phyloP scores from a whole-genome alignment of 2,888 invertebrate genomes.

The Hyles lineata region DNA sequence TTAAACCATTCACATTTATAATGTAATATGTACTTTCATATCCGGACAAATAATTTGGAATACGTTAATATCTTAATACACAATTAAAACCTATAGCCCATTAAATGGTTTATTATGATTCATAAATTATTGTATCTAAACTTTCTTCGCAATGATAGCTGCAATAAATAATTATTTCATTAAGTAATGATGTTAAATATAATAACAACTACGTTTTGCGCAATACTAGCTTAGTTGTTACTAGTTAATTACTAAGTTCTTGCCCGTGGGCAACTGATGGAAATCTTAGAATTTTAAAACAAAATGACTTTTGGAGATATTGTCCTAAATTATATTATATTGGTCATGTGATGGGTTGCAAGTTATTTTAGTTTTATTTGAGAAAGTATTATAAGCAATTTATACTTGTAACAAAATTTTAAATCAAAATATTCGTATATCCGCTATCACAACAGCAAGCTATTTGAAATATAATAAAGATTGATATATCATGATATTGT shows the following conservation, averaged over 20 bases:
- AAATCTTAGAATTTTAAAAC: not conserved
- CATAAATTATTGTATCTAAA: not conserved
- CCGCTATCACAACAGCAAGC: too few species aligned
- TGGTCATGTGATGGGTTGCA: not conserved
- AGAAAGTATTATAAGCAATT: too few species aligned
- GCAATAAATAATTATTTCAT: slow-evolving; percentile 15
- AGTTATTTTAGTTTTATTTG: too few species aligned
- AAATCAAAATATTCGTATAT: too few species aligned
- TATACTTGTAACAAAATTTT: too few species aligned
- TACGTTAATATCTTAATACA: not conserved
- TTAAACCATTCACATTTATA: too few species aligned
- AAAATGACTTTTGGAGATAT: not conserved
- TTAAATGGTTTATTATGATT: not conserved
- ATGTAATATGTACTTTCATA: too few species aligned
- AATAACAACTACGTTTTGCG: not conserved
- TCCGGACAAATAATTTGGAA: not conserved
- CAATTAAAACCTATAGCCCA: not conserved
- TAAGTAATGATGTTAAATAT: slow-evolving; percentile 10
- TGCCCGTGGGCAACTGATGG: not conserved
- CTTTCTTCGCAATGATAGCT: not conserved
- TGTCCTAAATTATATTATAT: not conserved
- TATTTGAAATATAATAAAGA: too few species aligned
- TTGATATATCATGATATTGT: too few species aligned
- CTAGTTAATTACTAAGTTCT: not conserved
- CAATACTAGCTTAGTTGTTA: not conserved